Evolutionary conservation across 2,888 invertebrate genomes (phyloP), one percentile per base, ranked within the genome.

Genomic region (Argyresthia goedartella): DNA sequence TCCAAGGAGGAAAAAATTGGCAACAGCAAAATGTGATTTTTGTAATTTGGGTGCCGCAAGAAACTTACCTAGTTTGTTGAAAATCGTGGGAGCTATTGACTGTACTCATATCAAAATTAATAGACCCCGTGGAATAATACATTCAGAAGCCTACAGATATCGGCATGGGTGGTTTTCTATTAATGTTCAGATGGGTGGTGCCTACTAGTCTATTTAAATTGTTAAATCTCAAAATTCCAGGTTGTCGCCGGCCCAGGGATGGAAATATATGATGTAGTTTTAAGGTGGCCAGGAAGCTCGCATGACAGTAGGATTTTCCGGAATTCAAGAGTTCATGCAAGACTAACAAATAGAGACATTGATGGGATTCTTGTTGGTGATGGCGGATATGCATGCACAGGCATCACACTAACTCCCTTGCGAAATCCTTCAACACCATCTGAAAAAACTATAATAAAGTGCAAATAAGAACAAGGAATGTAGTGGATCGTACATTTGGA

Each of bases 191-290:
- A 52, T 47, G 25, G 16, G 14, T 25, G 33, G 8, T 9, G 15
- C 4, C 4, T 45, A 15, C 7, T 16, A 9, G 15, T 11, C n/a
- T 48, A 34, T 48, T 34, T 36, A 6, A 42, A 11, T 50, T 9
- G 41, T 50, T 35, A 14, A 50, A 42, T 90, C 91, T 69, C 90
- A 90, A 59, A 90, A 90, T 0, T 1, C 89, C 91, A 55, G 85
- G n/a, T n/a, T n/a, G n/a, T n/a, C n/a, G n/a, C n/a, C n/a, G n/a
- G n/a, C n/a, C n/a, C n/a, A n/a, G n/a, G 87, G 25, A 73, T 77
- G 13, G 93, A 71, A 8, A 15, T 50, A 8, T 41, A 41, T 8
- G 13, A 50, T 15, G 34, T 50, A n/a, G 49, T 50, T 2, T 8
- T 42, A n/a, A 9, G 49, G 3, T 50, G 49, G 49, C 16, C 49